phyloP scores from a whole-genome alignment of 2,113 vertebrate genomes.

The Lepus europaeus region DNA sequence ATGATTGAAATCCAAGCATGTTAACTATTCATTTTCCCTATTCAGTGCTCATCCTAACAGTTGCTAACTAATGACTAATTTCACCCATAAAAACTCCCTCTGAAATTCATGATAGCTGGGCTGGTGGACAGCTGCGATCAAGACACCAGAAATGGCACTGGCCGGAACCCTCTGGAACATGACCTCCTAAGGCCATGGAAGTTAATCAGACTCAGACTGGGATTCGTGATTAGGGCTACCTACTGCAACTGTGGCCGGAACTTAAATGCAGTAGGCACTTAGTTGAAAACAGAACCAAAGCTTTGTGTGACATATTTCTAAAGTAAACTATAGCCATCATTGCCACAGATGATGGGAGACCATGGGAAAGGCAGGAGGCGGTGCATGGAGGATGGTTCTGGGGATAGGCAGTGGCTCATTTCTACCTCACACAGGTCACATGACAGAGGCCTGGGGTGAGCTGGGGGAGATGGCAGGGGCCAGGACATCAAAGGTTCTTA shows the following conservation, averaged over 20 bases:
- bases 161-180: not conserved
- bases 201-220: not conserved
- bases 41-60: not conserved
- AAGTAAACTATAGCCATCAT: not conserved
- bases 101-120: slow-evolving; percentile 15
- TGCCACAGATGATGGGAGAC: not conserved
- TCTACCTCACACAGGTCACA: not conserved
- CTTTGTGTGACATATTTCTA: not conserved
- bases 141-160: not conserved
- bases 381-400: not conserved
- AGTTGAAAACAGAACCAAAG: not conserved
- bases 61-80: slow-evolving; percentile 40
- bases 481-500: not conserved
- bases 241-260: not conserved
- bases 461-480: not conserved
- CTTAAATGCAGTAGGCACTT: not conserved
- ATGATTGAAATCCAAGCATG: not conserved
- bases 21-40: slow-evolving; percentile 41
- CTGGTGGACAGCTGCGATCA: slow-evolving; percentile 22
- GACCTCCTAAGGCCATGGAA: slow-evolving; percentile 13
- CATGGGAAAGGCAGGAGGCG: not conserved
- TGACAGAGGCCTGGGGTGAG: not conserved
- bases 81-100: slow-evolving; percentile 35
- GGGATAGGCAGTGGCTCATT: not conserved
- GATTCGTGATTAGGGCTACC: not conserved